These are phyloP conservation scores for Cataglyphis altisquamis DNA, from an alignment of 2,888 invertebrate species.

Conservation along the genomic window DNA sequence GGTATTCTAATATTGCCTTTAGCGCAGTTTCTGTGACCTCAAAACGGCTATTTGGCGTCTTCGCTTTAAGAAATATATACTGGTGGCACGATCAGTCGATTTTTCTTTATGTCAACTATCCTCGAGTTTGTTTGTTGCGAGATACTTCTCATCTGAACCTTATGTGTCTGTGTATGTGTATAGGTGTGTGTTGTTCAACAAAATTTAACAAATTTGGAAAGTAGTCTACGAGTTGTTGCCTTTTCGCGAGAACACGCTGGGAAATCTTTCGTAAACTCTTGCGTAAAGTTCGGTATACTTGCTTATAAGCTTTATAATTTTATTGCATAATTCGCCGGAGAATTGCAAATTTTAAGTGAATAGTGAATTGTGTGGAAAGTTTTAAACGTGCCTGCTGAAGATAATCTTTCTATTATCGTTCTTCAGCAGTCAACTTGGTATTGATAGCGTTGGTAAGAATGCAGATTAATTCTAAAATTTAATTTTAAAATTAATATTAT, in stretches of 20 bases:
- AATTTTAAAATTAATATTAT: neutral
- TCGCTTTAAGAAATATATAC: constrained; percentile 23
- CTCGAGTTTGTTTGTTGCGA: constrained; percentile 1
- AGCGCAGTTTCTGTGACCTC: constrained; percentile 25
- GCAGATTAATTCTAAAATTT: neutral
- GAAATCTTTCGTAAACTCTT: constrained; percentile 33
- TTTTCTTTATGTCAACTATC: constrained; percentile 37
- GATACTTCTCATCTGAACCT: constrained; percentile 1
- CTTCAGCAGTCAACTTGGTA: neutral
- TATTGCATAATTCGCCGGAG: constrained; percentile 18
- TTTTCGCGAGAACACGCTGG: constrained; percentile 19
- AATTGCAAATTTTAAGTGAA: constrained; percentile 18
- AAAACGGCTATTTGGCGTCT: constrained; percentile 37
- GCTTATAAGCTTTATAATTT: constrained; percentile 41
- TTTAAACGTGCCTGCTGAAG: neutral
- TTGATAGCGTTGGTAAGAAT: neutral
- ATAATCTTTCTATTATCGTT: neutral
- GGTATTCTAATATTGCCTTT: constrained; percentile 25
- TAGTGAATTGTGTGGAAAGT: constrained; percentile 10
- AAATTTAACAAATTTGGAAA: constrained; percentile 34
- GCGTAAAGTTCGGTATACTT: constrained; percentile 30
- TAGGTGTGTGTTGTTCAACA: neutral
- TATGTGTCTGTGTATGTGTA: neutral
- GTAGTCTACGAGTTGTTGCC: constrained; percentile 18
- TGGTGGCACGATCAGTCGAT: constrained; percentile 25